Conservation (phyloP, 2,888 invertebrate genomes). For the Drosophila ustulata region DNA sequence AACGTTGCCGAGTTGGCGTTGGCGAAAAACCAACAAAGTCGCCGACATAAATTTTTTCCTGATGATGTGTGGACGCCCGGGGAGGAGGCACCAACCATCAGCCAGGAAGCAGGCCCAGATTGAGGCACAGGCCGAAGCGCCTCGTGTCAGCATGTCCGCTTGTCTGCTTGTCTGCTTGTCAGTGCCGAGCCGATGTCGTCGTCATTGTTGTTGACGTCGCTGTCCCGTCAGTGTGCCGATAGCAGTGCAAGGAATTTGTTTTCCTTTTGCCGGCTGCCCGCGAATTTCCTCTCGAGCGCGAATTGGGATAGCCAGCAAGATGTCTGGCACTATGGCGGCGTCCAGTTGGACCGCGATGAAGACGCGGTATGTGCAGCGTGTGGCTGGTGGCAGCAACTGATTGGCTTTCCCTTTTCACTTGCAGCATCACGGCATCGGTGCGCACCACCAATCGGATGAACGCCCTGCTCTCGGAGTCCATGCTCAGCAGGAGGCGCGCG, state of each 20-base stretch:
- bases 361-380: conserved; percentile 69
- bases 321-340: conserved; percentile 58
- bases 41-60: conserved; percentile 42
- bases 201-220: conserved; percentile 51
- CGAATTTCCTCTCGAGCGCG: conserved; percentile 14
- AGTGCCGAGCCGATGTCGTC: conserved; percentile 32
- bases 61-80: conserved; percentile 58
- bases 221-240: conserved; percentile 72
- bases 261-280: conserved; percentile 59
- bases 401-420: conserved; percentile 30
- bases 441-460: conserved; percentile 85
- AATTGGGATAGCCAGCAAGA: conserved; percentile 5
- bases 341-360: conserved; percentile 81
- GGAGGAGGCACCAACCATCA: conserved; percentile 15
- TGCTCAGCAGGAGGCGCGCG: conserved; percentile 77
- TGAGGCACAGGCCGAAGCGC: conserved; percentile 13
- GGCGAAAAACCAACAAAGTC: conserved; percentile 72
- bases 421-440: conserved; percentile 84
- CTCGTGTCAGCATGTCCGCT: conserved; percentile 71
- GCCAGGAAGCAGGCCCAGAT: background rate
- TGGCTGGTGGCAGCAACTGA: background rate
- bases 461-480: conserved; percentile 83
- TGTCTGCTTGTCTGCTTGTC: too few relatives aligned
- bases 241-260: conserved; percentile 75
- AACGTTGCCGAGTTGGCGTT: conserved; percentile 22